Base-by-base conservation (phyloP, 2,888 invertebrate genomes). In the Apodemia zela region DNA sequence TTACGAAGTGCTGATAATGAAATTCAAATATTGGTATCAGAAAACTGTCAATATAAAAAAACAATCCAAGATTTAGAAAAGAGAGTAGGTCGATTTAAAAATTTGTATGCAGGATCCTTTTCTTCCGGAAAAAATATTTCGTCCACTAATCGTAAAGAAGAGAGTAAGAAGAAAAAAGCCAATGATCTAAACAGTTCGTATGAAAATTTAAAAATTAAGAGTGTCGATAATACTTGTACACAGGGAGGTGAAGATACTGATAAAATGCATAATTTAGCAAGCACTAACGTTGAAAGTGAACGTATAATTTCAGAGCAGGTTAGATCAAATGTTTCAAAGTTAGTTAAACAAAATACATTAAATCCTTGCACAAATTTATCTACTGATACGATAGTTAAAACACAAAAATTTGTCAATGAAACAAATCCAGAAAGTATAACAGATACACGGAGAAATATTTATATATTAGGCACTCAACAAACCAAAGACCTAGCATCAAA, bases 41-140 rank as follows among this genome's bases (percentile, higher is more conserved):
- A 51, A 51, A 51, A 51, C 4, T 51, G 51, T 5, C 21, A 51
- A 21, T 51, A 13, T 21, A 51, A 51, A 51, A 51, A 51, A 51
- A n/a, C 8, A 18, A 51, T 51, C 1, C 3, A 10, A 21, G 21
- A 51, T 0, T 51, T 51, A 21, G 51, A 51, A 51, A 51, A 51
- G 13, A 51, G 3, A 18, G 21, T 51, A 11, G 21, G 51, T 21
- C 13, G 21, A 4, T 51, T 51, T 51, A 51, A 51, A 51, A 17
- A 21, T 51, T 3, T 51, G 2, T 51, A 51, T 21, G n/a, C 13
- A 11, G 21, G 21, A 2, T 51, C 21, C 13, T 21, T 51, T 51
- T 51, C 51, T 21, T 51, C 51, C 13, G 5, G 51, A 6, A 51
- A 51, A 51, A 5, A 10, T 13, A 51, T 11, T 51, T 1, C 51